These are phyloP conservation scores for Lepisosteus oculatus DNA, from an alignment of 2,113 vertebrate species.

Conservation along the genomic window DNA sequence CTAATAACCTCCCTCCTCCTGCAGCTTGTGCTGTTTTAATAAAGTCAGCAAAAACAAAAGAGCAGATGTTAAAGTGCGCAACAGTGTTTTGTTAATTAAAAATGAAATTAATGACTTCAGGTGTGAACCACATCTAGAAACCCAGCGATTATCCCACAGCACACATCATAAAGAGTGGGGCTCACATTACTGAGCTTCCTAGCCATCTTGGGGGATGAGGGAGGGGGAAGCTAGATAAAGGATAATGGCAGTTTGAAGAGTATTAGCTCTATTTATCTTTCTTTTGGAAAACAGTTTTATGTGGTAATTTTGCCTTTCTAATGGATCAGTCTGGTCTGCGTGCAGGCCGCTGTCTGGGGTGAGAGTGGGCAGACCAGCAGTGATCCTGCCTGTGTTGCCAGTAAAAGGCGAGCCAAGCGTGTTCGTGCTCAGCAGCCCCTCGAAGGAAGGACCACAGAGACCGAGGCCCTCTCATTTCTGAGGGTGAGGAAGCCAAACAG, in stretches of 20 bases:
- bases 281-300: not conserved
- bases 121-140: slow-evolving; percentile 17
- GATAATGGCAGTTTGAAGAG: slow-evolving; percentile 22
- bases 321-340: not conserved
- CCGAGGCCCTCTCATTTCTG: not conserved
- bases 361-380: not conserved
- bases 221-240: not conserved
- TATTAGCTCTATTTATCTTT: slow-evolving; percentile 17
- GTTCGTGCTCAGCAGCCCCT: too few species aligned
- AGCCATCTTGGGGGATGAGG: not conserved
- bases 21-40: slow-evolving; percentile 3
- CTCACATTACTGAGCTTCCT: not conserved
- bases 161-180: slow-evolving; percentile 10
- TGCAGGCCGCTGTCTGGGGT: not conserved
- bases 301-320: not conserved
- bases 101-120: slow-evolving; percentile 20
- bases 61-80: slow-evolving; percentile 2
- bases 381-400: too few species aligned
- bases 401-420: too few species aligned
- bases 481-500: slow-evolving; percentile 35
- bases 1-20: not conserved
- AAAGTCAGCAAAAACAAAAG: slow-evolving; percentile 15
- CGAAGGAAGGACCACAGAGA: not conserved
- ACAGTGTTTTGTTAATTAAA: slow-evolving; percentile 27
- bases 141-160: slow-evolving; percentile 4